Conservation (phyloP, 2,888 invertebrate species). For the Rhyacophila evoluta region DNA sequence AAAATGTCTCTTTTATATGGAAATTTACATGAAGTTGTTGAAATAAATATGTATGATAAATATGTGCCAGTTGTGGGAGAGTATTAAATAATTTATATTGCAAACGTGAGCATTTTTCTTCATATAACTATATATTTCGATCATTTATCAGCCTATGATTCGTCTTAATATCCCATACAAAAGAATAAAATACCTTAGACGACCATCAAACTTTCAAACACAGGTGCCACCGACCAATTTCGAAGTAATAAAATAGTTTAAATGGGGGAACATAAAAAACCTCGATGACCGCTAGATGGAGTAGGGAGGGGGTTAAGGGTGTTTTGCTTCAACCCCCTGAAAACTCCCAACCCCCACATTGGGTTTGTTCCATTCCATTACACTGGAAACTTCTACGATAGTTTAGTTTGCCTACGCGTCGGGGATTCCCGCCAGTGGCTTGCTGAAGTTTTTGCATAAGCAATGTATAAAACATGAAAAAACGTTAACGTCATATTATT, state of each 20-base stretch:
- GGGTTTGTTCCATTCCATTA: constrained; percentile 48
- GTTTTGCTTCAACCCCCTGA: constrained; percentile 20
- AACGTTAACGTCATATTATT: neutral
- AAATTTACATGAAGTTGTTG: too few relatives aligned
- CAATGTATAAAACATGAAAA: constrained; percentile 12
- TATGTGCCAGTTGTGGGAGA: too few relatives aligned
- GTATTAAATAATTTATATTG: neutral
- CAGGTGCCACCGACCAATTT: constrained; percentile 52
- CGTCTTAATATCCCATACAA: neutral
- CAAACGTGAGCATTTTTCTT: neutral
- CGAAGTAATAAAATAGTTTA: constrained; percentile 49
- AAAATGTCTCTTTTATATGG: too few relatives aligned
- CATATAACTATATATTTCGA: neutral
- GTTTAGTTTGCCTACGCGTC: neutral
- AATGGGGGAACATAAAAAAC: constrained; percentile 45
- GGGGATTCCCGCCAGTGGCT: constrained; percentile 23
- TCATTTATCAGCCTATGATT: neutral
- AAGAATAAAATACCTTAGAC: constrained; percentile 39
- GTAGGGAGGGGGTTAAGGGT: constrained; percentile 1
- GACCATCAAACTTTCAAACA: constrained; percentile 52
- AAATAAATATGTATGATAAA: too few relatives aligned
- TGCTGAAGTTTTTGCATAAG: constrained; percentile 17
- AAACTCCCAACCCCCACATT: constrained; percentile 3
- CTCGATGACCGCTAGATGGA: constrained; percentile 45
- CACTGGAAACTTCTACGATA: constrained; percentile 28